Base-by-base conservation (phyloP, 1,140 invertebrate species). In the Planococcus citri region DNA sequence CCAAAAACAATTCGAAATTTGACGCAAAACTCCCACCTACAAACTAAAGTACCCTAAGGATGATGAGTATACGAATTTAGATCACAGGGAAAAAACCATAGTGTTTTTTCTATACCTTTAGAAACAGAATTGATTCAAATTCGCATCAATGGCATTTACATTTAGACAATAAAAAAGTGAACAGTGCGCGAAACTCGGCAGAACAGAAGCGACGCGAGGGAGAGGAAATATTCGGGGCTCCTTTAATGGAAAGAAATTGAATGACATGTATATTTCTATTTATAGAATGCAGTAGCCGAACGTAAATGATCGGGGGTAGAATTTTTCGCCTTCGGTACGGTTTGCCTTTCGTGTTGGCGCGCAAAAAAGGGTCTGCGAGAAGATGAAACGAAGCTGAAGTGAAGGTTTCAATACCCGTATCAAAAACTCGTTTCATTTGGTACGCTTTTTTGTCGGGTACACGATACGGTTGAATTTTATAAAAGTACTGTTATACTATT, bases 401-500 rank as follows among this genome's bases (percentile, higher is more conserved):
- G n/a, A 51, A 14, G 29, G 41, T 51, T 51, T 33, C 29, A 33
- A 33, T 33, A 51, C 41, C 41, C 41, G 41, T 51, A 51, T 51
- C 41, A 51, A 51, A 33, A 51, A 51, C 41, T 51, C 41, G 41
- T 51, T 51, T 51, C 41, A 51, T 51, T 51, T 51, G 12, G n/a
- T 51, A 51, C 41, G 41, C 41, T 51, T 51, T 51, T 51, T 51
- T 20, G 41, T 51, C 17, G 41, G 41, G n/a, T 51, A 51, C 41
- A 20, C 41, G n/a, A 17, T 51, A 33, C 29, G 29, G 29, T 51
- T 14, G 41, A 51, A 20, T 51, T 37, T 51, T 51, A 51, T 51
- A 51, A 51, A 33, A 51, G 41, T 51, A 51, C n/a, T 51, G 41
- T 51, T 51, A 51, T n/a, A n/a, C n/a, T n/a, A n/a, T n/a, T n/a